phyloP scores from a whole-genome alignment of 2,888 invertebrate species.

The Linnaemya tessellans region DNA sequence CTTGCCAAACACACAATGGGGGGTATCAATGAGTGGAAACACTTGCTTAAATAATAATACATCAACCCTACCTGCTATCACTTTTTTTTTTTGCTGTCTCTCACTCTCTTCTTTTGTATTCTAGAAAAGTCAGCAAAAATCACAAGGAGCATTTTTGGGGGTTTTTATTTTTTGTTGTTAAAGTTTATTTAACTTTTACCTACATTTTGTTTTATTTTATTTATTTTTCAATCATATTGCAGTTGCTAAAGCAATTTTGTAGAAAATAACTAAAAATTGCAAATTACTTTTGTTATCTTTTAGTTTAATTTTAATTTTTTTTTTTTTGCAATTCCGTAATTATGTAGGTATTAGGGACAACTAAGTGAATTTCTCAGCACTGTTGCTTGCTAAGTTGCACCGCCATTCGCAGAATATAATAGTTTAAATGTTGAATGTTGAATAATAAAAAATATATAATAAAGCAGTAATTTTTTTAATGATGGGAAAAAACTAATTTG shows the following conservation, averaged over 20 bases:
- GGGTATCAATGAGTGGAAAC: constrained; percentile 46
- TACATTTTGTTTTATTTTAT: constrained; percentile 58
- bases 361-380: constrained; percentile 19
- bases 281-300: constrained; percentile 69
- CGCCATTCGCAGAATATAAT: constrained; percentile 9
- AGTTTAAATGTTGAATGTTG: constrained; percentile 17
- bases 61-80: constrained; percentile 31
- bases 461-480: constrained; percentile 27
- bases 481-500: neutral
- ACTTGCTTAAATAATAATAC: constrained; percentile 52
- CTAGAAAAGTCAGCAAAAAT: constrained; percentile 11
- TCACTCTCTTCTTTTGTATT: neutral
- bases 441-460: constrained; percentile 22
- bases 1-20: constrained; percentile 17
- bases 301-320: constrained; percentile 19
- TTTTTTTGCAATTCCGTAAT: constrained; percentile 30
- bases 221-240: constrained; percentile 5
- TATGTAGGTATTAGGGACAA: constrained; percentile 28
- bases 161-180: constrained; percentile 1
- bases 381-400: constrained; percentile 10
- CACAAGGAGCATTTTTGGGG: constrained; percentile 20
- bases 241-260: constrained; percentile 60
- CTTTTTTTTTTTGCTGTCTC: neutral
- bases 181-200: constrained; percentile 72
- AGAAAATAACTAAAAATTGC: constrained; percentile 53